phyloP scores from a whole-genome alignment of 1,140 invertebrate species.

The Riptortus pedestris region DNA sequence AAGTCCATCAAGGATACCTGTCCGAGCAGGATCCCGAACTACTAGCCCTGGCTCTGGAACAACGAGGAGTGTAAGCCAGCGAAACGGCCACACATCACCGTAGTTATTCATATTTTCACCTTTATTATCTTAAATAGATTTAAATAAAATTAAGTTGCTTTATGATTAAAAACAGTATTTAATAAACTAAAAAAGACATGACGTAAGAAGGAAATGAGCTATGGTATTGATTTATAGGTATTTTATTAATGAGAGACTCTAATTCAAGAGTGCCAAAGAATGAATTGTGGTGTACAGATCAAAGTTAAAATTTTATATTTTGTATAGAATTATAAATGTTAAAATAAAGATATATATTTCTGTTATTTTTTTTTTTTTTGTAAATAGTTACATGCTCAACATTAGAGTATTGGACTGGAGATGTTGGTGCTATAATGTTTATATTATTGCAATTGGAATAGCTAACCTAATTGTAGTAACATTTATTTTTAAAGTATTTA shows the following conservation, averaged over 20 bases:
- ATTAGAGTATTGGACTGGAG: background rate
- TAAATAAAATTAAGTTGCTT: background rate
- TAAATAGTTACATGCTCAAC: background rate
- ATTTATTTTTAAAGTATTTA: too few species aligned
- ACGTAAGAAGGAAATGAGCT: background rate
- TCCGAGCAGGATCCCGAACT: constrained; percentile 20
- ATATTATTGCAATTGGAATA: background rate
- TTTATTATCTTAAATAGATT: background rate
- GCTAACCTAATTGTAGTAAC: background rate
- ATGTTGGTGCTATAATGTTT: background rate
- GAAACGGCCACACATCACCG: constrained; percentile 26
- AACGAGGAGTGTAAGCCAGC: constrained; percentile 6
- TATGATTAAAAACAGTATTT: background rate
- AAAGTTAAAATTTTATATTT: background rate
- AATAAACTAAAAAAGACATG: background rate
- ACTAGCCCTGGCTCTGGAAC: constrained; percentile 23
- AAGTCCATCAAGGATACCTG: constrained; percentile 23
- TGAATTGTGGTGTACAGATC: constrained; percentile 1
- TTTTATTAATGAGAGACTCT: constrained; percentile 1
- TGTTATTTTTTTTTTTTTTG: background rate
- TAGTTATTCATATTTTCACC: background rate
- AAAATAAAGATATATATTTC: background rate
- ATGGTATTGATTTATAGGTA: background rate
- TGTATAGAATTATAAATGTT: background rate
- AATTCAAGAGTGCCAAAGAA: constrained; percentile 1